Conservation (phyloP, 1,140 invertebrate species). For the Lordiphosa collinella region DNA sequence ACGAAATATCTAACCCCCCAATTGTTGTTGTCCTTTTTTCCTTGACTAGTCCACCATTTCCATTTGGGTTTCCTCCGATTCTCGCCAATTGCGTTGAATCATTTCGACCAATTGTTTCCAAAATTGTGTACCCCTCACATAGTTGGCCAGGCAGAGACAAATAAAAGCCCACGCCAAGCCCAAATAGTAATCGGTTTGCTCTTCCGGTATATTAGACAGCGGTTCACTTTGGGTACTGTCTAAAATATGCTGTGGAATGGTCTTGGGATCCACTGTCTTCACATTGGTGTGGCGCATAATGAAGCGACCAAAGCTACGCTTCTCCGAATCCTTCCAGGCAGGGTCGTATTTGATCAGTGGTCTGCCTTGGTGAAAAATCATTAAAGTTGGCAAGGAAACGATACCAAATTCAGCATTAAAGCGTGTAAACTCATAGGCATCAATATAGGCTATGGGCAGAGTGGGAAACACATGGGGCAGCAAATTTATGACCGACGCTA, state of each 20-base stretch:
- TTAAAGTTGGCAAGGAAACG: conserved; percentile 94
- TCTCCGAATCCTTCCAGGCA: conserved; percentile 87
- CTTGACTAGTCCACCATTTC: conserved; percentile 79
- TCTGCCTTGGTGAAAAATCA: conserved; percentile 95
- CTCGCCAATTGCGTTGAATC: conserved; percentile 92
- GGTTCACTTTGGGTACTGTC: conserved; percentile 12
- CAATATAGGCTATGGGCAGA: conserved; percentile 93
- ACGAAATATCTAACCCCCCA: background rate
- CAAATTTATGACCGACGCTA: conserved; percentile 94
- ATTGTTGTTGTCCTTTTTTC: too few species aligned
- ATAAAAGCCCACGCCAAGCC: conserved; percentile 93
- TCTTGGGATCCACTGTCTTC: conserved; percentile 80
- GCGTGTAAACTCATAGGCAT: conserved; percentile 91
- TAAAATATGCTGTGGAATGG: conserved; percentile 6
- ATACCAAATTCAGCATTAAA: conserved; percentile 96
- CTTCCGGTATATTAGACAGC: conserved; percentile 81
- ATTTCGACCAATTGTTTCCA: conserved; percentile 91
- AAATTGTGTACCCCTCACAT: conserved; percentile 88
- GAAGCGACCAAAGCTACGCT: conserved; percentile 90
- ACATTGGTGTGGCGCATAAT: conserved; percentile 89
- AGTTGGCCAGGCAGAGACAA: conserved; percentile 86
- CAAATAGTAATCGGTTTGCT: conserved; percentile 87
- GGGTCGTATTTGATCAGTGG: conserved; percentile 79
- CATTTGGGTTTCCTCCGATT: conserved; percentile 91
- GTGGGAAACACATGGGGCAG: conserved; percentile 89